Conservation (phyloP, 2,113 vertebrate genomes). For the Archilochus colubris region DNA sequence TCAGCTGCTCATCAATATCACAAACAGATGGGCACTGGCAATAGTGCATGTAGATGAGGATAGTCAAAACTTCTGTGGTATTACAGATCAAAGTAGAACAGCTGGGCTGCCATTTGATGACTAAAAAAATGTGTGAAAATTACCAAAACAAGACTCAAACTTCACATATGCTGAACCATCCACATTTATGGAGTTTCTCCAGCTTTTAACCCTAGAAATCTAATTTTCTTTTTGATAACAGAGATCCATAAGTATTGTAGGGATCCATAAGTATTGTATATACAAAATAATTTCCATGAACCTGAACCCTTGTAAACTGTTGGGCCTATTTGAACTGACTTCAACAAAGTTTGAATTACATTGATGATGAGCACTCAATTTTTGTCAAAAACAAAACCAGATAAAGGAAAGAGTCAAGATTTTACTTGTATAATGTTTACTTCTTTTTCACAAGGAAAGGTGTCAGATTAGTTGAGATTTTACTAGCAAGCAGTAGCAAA, state of each 20-base stretch:
- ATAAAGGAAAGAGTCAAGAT: background rate
- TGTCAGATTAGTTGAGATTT: background rate
- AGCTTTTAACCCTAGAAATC: background rate
- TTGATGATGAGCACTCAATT: background rate
- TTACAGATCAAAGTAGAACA: conserved; percentile 34
- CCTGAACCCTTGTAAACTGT: background rate
- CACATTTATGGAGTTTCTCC: background rate
- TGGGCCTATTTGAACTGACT: background rate
- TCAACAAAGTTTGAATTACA: background rate
- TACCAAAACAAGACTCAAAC: conserved; percentile 2
- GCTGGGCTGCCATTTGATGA: conserved; percentile 27
- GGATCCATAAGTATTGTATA: background rate
- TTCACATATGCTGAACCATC: background rate
- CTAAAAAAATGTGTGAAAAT: conserved; percentile 38
- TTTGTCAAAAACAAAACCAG: background rate
- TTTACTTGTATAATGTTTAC: background rate
- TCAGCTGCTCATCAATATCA: background rate
- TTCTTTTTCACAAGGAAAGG: background rate
- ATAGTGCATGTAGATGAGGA: background rate
- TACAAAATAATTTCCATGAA: background rate
- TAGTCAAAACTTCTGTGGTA: background rate
- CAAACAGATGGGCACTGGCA: conserved; percentile 24
- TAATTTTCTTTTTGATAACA: background rate
- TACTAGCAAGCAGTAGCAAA: background rate
- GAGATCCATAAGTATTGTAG: background rate